phyloP scores from a whole-genome alignment of 64 coral and sea anemone genomes.

The Montipora sp. region DNA sequence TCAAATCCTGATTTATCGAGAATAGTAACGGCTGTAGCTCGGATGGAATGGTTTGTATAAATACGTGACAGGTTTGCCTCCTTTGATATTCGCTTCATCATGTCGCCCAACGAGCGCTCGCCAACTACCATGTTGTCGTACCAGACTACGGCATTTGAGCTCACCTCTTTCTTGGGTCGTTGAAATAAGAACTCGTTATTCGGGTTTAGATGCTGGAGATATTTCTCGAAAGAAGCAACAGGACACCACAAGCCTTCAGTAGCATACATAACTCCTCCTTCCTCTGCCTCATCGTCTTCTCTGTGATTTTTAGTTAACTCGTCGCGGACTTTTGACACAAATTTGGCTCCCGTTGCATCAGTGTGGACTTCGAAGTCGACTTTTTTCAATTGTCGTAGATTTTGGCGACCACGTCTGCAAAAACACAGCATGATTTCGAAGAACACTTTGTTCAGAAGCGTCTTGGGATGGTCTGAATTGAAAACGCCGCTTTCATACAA shows the following conservation, averaged over 20 bases:
- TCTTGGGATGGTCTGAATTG: no score
- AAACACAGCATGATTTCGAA: neutral
- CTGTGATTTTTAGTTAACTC: constrained; percentile 55
- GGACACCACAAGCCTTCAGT: neutral
- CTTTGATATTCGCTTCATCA: constrained; percentile 62
- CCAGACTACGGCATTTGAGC: neutral
- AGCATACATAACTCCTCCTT: constrained; percentile 52
- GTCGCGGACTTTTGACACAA: constrained; percentile 30
- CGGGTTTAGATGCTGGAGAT: no score
- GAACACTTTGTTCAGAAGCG: no score
- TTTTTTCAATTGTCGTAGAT: neutral
- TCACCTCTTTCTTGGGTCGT: constrained; percentile 37
- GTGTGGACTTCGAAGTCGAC: constrained; percentile 5
- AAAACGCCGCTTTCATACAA: no score
- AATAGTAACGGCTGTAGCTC: constrained; percentile 39
- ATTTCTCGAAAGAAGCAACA: constrained; percentile 52
- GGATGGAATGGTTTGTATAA: constrained; percentile 42
- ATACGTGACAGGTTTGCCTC: constrained; percentile 2
- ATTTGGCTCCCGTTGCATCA: constrained; percentile 38
- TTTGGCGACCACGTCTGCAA: neutral
- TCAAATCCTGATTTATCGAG: constrained; percentile 45
- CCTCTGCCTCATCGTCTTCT: constrained; percentile 47
- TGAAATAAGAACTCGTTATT: constrained; percentile 50
- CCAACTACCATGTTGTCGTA: constrained; percentile 48
- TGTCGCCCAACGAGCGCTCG: constrained; percentile 2